Evolutionary conservation across 2,797 vertebrate species (phyloP).

Genomic region (Xiphophorus birchmanni): DNA sequence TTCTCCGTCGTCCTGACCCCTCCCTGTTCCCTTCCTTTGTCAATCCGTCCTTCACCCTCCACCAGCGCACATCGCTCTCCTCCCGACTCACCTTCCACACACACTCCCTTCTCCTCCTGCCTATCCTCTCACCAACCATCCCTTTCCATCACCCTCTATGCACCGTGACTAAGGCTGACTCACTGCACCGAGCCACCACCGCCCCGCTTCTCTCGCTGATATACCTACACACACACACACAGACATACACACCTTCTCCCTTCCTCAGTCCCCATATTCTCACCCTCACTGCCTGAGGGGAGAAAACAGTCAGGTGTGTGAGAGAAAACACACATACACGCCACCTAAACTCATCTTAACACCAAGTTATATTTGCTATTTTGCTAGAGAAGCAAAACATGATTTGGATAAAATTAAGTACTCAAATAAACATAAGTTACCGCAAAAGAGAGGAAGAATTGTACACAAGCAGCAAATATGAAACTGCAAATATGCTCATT

Average conservation of each 20-base stretch:
- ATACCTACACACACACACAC: conserved; percentile 33
- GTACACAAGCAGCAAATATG: conserved; percentile 11
- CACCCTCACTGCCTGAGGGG: conserved; percentile 45
- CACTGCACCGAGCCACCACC: conserved; percentile 53
- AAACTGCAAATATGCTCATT: conserved; percentile 25
- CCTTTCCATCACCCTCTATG: conserved; percentile 60
- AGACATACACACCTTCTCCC: conserved; percentile 18
- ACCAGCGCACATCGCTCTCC: conserved; percentile 25
- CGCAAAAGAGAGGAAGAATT: neutral
- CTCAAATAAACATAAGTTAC: neutral
- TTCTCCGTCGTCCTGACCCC: conserved; percentile 41
- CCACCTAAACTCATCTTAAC: conserved; percentile 29
- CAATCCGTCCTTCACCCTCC: conserved; percentile 28
- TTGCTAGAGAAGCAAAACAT: neutral
- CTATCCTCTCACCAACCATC: conserved; percentile 54
- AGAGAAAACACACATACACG: conserved; percentile 31
- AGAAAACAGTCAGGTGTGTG: conserved; percentile 48
- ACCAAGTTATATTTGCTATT: neutral
- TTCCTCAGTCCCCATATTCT: conserved; percentile 45
- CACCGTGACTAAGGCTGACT: conserved; percentile 74
- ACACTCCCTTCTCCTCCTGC: conserved; percentile 46
- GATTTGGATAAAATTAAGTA: neutral
- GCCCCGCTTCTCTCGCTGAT: conserved; percentile 1
- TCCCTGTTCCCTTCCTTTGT: conserved; percentile 26
- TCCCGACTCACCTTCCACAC: conserved; percentile 41